These are phyloP conservation scores for Acromyrmex echinatior DNA, from an alignment of 1,140 invertebrate species.

Conservation along the genomic window DNA sequence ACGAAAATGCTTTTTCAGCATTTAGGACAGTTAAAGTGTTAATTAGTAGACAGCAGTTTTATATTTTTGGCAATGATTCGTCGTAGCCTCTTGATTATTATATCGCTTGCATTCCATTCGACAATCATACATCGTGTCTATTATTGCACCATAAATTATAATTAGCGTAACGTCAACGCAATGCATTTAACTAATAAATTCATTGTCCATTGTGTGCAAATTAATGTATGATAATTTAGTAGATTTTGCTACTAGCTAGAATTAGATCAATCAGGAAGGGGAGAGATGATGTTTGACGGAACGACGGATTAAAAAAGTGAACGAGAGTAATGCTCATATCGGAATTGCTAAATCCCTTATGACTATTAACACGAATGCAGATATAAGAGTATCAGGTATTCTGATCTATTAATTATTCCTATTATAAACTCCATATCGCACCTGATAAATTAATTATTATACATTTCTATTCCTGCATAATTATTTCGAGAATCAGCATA, in stretches of 20 bases:
- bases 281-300: slow-evolving; percentile 54
- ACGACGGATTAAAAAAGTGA: slow-evolving; percentile 68
- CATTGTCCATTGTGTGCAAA: slow-evolving; percentile 70
- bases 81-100: slow-evolving; percentile 22
- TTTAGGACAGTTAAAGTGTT: neutral
- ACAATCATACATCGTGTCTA: slow-evolving; percentile 69
- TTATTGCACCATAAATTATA: slow-evolving; percentile 75
- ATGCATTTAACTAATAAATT: slow-evolving; percentile 77
- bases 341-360: slow-evolving; percentile 49
- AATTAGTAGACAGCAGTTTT: slow-evolving; percentile 1
- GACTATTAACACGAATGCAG: slow-evolving; percentile 51
- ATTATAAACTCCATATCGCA: slow-evolving; percentile 48
- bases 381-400: slow-evolving; percentile 58
- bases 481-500: slow-evolving; percentile 41
- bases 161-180: slow-evolving; percentile 70
- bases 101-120: slow-evolving; percentile 53
- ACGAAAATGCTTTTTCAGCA: neutral
- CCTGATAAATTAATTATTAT: slow-evolving; percentile 60
- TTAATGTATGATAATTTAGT: slow-evolving; percentile 76
- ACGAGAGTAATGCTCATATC: slow-evolving; percentile 31
- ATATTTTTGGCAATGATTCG: neutral
- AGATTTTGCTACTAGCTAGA: slow-evolving; percentile 68
- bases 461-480: slow-evolving; percentile 56
- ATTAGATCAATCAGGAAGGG: slow-evolving; percentile 66
- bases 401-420: slow-evolving; percentile 61